A percentile compares a stretch with the other conserved stretches of the same genome.
These are phyloP conservation scores for Podarcis raffonei DNA, from an alignment of 2,113 vertebrate genomes.

Conservation along the genomic window DNA sequence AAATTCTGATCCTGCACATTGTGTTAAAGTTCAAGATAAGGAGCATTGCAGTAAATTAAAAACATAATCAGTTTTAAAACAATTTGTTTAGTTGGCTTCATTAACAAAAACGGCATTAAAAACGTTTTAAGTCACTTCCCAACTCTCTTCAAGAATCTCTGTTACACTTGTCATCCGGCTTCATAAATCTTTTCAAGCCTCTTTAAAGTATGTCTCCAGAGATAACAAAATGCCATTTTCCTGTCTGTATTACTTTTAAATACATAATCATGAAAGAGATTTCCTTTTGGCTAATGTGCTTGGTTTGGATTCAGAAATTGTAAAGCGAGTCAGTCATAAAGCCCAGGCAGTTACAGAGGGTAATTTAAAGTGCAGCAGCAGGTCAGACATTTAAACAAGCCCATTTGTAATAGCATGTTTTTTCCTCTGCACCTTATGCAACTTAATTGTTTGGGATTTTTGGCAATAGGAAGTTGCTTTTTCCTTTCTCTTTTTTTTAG, in stretches of 20 bases:
- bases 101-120: slow-evolving; percentile 50
- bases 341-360: slow-evolving; percentile 36
- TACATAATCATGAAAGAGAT: slow-evolving; percentile 65
- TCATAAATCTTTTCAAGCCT: slow-evolving; percentile 65
- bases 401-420: slow-evolving; percentile 40
- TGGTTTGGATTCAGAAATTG: slow-evolving; percentile 59
- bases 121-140: slow-evolving; percentile 51
- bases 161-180: slow-evolving; percentile 64
- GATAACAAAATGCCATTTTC: slow-evolving; percentile 69
- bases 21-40: slow-evolving; percentile 66
- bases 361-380: slow-evolving; percentile 45
- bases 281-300: slow-evolving; percentile 66
- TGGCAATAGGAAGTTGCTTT: slow-evolving; percentile 32
- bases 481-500: slow-evolving; percentile 33
- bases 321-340: slow-evolving; percentile 47
- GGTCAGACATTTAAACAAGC: slow-evolving; percentile 41
- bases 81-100: slow-evolving; percentile 61
- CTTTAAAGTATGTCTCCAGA: slow-evolving; percentile 61
- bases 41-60: slow-evolving; percentile 52
- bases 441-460: slow-evolving; percentile 35
- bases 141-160: slow-evolving; percentile 59
- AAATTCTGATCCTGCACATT: slow-evolving; percentile 53
- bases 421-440: slow-evolving; percentile 7
- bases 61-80: slow-evolving; percentile 56
- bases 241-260: slow-evolving; percentile 65